Base-by-base conservation (phyloP, 2,797 vertebrate genomes). In the Phalanger gymnotis region DNA sequence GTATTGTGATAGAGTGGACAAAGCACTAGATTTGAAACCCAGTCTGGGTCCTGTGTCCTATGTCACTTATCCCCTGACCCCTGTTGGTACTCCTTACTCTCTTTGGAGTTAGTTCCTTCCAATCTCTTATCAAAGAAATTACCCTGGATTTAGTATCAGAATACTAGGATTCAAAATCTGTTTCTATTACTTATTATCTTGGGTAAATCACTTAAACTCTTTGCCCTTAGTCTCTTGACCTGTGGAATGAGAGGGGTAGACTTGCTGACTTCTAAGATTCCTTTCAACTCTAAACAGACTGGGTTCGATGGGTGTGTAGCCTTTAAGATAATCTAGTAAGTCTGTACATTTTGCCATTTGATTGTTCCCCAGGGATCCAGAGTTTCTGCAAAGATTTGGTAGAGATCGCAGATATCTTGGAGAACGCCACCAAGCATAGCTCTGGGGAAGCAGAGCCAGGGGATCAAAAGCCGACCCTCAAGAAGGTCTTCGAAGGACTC, bases 301-400 rank as follows among this genome's bases (percentile, higher is more conserved):
- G 40, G 19, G 51, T 47, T 87, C 73, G 11, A 3, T 87, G 40
- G 51, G 73, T 47, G 40, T 81, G 9, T 47, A 81, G 40, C 40
- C 3, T 87, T 47, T 87, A 28, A 87, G 73, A 87, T 81, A 47
- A 81, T 81, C 73, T 87, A 87, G 73, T 51, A 51, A 51, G 1
- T 81, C 73, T 87, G 40, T 22, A 51, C 40, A 25, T 87, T 51
- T 27, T 87, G 3, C 73, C 9, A 0, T 87, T 57, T 96, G 91
- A 9, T 95, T 93, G 96, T 53, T 95, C 57, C 55, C 0, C 91
- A 99, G 99, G 99, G 57, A 99, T 99, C 98, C 99, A 99, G 97
- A 99, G 99, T 97, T 99, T 99, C 97, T 99, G 99, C 97, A 99
- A 98, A 94, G 99, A 99, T 97, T 97, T 99, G 31, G 99, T 99